Evolutionary conservation across 2,113 vertebrate genomes (phyloP).

Genomic region (Ptilorrhoa leucosticta): DNA sequence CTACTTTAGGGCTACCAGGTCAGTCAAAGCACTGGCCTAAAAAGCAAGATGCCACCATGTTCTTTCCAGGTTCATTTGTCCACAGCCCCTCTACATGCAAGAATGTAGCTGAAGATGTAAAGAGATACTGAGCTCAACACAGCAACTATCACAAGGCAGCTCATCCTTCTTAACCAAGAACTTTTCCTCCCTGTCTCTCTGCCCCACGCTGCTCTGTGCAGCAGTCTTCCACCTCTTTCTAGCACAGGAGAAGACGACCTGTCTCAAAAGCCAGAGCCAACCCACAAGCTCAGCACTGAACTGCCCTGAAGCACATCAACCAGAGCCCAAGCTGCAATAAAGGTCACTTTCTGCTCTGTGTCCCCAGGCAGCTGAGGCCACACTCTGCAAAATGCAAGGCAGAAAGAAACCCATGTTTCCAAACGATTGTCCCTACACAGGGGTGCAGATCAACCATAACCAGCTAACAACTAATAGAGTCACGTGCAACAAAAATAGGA

Average conservation of each 20-base stretch:
- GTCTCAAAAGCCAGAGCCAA: not conserved
- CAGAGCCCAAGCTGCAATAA: not conserved
- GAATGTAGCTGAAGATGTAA: not conserved
- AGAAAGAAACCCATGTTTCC: not conserved
- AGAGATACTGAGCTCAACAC: not conserved
- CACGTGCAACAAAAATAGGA: not conserved
- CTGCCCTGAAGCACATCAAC: not conserved
- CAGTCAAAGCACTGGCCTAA: not conserved
- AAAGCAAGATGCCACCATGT: not conserved
- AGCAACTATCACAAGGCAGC: not conserved
- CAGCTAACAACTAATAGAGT: not conserved
- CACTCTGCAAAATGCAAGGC: not conserved
- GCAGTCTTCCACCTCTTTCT: rapidly evolving
- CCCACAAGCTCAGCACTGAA: not conserved
- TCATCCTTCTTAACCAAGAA: not conserved
- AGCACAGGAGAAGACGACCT: not conserved
- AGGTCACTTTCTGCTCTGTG: not conserved
- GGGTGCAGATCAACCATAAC: not conserved
- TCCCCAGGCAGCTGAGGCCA: not conserved
- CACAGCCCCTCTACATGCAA: not conserved
- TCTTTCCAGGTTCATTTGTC: not conserved
- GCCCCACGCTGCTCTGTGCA: not conserved
- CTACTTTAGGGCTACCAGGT: not conserved
- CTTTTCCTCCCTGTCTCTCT: not conserved
- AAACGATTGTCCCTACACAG: not conserved